Percentiles rank a stretch among this genome's conserved stretches.
These are phyloP conservation scores for Polypterus bichir DNA, from an alignment of 2,113 vertebrate genomes.

Conservation along the genomic window DNA sequence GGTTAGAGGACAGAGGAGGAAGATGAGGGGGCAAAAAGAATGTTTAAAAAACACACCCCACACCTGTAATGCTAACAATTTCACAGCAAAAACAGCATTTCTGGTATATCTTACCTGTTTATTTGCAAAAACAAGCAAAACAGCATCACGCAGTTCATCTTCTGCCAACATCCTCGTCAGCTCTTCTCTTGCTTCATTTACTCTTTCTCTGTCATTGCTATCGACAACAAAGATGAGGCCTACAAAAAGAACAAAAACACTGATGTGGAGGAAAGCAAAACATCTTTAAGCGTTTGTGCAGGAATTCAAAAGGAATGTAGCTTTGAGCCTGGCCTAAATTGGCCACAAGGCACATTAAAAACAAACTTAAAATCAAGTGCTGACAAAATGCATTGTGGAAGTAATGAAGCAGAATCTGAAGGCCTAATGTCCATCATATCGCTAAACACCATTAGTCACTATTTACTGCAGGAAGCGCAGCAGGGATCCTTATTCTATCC, in stretches of 20 bases:
- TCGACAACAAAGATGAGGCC: conserved; percentile 73
- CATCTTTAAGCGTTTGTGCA: too few relatives aligned
- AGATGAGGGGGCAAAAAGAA: too few relatives aligned
- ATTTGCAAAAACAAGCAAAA: conserved; percentile 66
- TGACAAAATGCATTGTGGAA: not conserved
- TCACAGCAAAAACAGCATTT: not conserved
- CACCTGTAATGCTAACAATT: not conserved
- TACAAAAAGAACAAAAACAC: conserved; percentile 23
- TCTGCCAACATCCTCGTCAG: conserved; percentile 61
- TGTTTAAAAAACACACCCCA: too few relatives aligned
- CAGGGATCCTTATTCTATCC: too few relatives aligned
- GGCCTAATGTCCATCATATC: too few relatives aligned
- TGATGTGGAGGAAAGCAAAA: too few relatives aligned
- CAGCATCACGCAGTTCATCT: conserved; percentile 58
- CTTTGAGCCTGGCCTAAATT: not conserved
- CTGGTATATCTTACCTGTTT: conserved; percentile 50
- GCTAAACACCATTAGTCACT: too few relatives aligned
- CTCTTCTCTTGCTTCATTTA: conserved; percentile 60
- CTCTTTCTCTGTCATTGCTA: conserved; percentile 64
- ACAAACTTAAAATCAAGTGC: not conserved
- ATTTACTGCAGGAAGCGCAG: too few relatives aligned
- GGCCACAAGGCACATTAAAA: not conserved
- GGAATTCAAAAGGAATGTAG: too few relatives aligned
- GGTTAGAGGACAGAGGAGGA: too few relatives aligned
- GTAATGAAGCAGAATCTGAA: too few relatives aligned